Conservation (phyloP, 2,113 vertebrate species). For the Lasiurus borealis region DNA sequence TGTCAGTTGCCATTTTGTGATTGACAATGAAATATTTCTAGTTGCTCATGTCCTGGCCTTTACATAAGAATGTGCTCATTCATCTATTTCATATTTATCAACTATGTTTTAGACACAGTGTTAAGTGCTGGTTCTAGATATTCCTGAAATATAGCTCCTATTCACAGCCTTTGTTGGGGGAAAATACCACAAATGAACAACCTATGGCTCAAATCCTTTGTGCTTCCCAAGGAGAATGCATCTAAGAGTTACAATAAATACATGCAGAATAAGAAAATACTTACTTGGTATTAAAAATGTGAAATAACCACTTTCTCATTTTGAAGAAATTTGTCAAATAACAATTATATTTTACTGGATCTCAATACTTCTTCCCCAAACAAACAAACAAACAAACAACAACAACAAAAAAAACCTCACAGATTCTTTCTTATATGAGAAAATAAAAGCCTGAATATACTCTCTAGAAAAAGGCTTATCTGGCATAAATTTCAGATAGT, state of each 20-base stretch:
- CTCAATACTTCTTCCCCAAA: too few relatives aligned
- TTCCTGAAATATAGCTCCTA: neutral
- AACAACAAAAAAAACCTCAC: too few relatives aligned
- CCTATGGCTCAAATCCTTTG: neutral
- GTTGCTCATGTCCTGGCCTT: neutral
- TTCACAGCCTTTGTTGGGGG: neutral
- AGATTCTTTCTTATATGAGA: neutral
- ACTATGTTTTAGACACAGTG: neutral
- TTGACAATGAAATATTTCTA: neutral
- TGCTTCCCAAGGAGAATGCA: neutral
- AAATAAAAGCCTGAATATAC: neutral
- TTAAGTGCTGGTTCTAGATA: neutral
- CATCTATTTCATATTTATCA: neutral
- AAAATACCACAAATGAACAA: neutral
- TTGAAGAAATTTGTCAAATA: neutral
- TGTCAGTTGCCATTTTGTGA: neutral
- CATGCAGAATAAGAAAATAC: neutral
- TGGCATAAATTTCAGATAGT: too few relatives aligned
- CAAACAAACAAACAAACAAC: too few relatives aligned
- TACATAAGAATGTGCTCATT: neutral
- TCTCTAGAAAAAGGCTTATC: neutral
- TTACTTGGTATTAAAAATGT: neutral
- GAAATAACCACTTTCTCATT: neutral
- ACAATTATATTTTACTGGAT: neutral
- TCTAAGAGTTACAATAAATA: neutral